A percentile compares a stretch with the other conserved stretches of the same genome.
Evolutionary conservation across 2,888 invertebrate species (phyloP).

Genomic region (Nemotelus nigrinus): DNA sequence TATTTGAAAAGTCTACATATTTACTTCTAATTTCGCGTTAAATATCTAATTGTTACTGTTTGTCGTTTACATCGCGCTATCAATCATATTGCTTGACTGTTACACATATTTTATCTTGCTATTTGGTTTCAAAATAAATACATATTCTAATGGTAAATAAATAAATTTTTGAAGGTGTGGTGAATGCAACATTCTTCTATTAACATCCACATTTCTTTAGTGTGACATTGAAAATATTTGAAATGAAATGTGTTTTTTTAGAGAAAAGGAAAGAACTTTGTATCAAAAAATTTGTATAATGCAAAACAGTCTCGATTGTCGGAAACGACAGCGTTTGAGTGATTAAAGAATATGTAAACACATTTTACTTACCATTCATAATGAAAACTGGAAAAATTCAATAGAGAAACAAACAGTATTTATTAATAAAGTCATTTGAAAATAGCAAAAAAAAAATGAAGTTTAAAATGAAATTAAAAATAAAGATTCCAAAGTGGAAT

Average conservation of each 20-base stretch:
- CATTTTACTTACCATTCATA: constrained; percentile 29
- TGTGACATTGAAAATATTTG: constrained; percentile 44
- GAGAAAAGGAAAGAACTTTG: constrained; percentile 31
- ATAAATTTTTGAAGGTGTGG: too few relatives aligned
- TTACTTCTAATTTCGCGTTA: too few relatives aligned
- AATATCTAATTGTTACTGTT: too few relatives aligned
- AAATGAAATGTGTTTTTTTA: constrained; percentile 10
- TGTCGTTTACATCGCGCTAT: too few relatives aligned
- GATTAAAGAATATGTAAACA: constrained; percentile 37
- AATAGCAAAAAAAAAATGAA: constrained; percentile 38
- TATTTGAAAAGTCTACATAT: too few relatives aligned
- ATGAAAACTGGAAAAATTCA: constrained; percentile 22
- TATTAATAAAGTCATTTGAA: constrained; percentile 39
- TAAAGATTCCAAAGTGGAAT: constrained; percentile 21
- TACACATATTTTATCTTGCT: too few relatives aligned
- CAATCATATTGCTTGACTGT: too few relatives aligned
- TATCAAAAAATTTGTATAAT: too few relatives aligned
- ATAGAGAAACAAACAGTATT: constrained; percentile 40
- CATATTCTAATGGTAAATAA: too few relatives aligned
- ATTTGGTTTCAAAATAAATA: too few relatives aligned
- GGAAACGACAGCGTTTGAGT: constrained; percentile 12
- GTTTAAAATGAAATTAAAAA: constrained; percentile 40
- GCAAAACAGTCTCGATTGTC: not conserved
- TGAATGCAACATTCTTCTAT: too few relatives aligned
- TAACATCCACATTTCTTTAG: not conserved